Conservation (phyloP, 1,140 invertebrate species). For the Drosophila punjabiensis region DNA sequence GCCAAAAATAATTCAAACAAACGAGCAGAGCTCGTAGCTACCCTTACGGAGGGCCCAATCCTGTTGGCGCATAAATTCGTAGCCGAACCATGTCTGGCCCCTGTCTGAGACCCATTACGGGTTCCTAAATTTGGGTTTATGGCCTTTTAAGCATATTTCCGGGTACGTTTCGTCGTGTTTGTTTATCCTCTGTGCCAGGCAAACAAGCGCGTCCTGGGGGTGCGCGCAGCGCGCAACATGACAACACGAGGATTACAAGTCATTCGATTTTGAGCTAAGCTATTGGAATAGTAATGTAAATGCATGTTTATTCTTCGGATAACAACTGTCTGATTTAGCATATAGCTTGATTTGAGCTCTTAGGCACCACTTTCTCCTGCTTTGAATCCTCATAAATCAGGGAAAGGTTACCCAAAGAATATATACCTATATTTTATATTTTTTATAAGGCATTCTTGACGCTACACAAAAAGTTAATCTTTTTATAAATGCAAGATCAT, state of each 20-base stretch:
- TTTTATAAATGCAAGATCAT: neutral
- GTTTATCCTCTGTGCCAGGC: conserved; percentile 56
- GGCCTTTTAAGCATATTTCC: conserved; percentile 77
- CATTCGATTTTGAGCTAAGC: conserved; percentile 17
- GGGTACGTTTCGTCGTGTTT: conserved; percentile 59
- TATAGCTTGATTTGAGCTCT: neutral
- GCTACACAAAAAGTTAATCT: neutral
- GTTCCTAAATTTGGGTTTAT: conserved; percentile 61
- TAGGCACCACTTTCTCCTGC: conserved; percentile 85
- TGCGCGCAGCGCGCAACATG: conserved; percentile 20
- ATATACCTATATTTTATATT: neutral
- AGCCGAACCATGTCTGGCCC: conserved; percentile 36
- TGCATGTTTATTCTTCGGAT: conserved; percentile 41
- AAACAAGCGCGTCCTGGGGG: conserved; percentile 31
- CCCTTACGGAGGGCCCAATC: conserved; percentile 47
- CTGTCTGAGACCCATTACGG: conserved; percentile 54
- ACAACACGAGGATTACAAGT: conserved; percentile 37
- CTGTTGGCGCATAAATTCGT: conserved; percentile 59
- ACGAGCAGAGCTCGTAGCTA: conserved; percentile 50
- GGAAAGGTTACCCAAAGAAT: conserved; percentile 84
- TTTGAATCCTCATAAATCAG: conserved; percentile 65
- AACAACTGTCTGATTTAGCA: conserved; percentile 18
- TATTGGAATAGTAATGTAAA: conserved; percentile 30
- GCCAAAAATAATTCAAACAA: conserved; percentile 50
- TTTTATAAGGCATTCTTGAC: neutral